Conservation (phyloP, 2,113 vertebrate species). For the Chascanopsetta lugubris region DNA sequence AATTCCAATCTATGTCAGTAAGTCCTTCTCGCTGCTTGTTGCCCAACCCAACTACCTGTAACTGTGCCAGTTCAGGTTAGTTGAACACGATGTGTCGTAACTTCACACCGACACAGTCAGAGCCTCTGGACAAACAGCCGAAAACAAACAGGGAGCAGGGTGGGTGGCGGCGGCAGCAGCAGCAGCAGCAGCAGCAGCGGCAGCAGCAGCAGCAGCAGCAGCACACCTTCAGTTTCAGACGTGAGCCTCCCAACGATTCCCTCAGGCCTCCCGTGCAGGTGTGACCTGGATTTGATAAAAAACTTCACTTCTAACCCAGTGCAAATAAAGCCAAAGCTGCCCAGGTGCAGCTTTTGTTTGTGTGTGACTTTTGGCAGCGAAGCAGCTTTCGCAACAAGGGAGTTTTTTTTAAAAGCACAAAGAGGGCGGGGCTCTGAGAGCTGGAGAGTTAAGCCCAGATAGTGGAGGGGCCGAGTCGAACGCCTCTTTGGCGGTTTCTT, state of each 20-base stretch:
- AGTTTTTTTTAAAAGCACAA: conserved; percentile 51
- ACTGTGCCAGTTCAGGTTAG: background rate
- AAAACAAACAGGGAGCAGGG: conserved; percentile 49
- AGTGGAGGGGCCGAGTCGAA: too few relatives aligned
- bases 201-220: too few relatives aligned
- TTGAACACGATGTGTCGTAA: conserved; percentile 8
- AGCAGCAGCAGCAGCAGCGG: too few relatives aligned
- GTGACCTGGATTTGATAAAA: conserved; percentile 83
- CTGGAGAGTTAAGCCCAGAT: conserved; percentile 42
- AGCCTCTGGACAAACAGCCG: conserved; percentile 29
- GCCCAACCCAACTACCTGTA: too few relatives aligned
- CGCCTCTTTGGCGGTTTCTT: too few relatives aligned
- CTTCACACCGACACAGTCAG: conserved; percentile 20
- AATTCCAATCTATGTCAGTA: background rate
- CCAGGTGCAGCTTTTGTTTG: conserved; percentile 83
- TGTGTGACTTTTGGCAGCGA: conserved; percentile 71
- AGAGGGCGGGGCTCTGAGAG: conserved; percentile 47
- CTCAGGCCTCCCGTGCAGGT: conserved; percentile 78
- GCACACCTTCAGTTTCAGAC: conserved; percentile 74
- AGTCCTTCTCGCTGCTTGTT: background rate
- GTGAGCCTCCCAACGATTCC: conserved; percentile 75
- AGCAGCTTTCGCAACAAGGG: conserved; percentile 72
- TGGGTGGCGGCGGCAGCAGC: conserved; percentile 36
- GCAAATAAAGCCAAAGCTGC: conserved; percentile 76
- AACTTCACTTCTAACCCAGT: conserved; percentile 81